These are phyloP conservation scores for Campoletis sonorensis DNA, from an alignment of 1,140 invertebrate species.

Conservation along the genomic window DNA sequence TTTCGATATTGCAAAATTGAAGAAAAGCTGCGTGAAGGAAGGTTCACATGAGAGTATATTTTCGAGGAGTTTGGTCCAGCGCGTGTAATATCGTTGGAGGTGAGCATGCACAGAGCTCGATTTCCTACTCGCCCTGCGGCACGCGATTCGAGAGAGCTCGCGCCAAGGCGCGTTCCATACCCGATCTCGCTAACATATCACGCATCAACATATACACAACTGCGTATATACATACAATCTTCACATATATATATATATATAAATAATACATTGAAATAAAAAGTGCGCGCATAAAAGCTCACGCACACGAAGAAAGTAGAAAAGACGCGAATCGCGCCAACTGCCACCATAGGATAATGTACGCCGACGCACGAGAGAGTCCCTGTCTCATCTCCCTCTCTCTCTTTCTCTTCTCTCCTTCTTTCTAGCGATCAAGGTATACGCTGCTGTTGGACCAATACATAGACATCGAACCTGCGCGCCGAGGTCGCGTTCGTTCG, in stretches of 20 bases:
- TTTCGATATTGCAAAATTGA: too few species aligned
- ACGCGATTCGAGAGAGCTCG: not conserved
- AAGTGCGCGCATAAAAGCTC: not conserved
- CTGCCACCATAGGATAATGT: not conserved
- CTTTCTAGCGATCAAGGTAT: not conserved
- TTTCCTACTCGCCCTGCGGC: not conserved
- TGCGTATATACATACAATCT: not conserved
- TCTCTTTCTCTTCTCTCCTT: not conserved
- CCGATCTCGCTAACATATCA: not conserved
- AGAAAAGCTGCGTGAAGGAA: too few species aligned
- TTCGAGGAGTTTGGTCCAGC: not conserved
- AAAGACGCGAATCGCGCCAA: conserved; percentile 1
- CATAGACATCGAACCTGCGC: not conserved
- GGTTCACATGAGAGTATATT: not conserved
- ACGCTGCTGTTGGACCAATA: not conserved
- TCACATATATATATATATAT: not conserved
- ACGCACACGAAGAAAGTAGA: not conserved
- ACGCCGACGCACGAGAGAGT: conserved; percentile 21
- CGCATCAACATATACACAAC: not conserved
- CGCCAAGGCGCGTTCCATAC: not conserved
- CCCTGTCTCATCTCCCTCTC: not conserved
- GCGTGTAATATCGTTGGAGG: not conserved
- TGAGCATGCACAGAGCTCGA: not conserved
- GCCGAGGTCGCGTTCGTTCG: conserved; percentile 42
- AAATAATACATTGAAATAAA: too few species aligned